Base-by-base conservation (phyloP, 2,797 vertebrate species). In the Caiman crocodilus region DNA sequence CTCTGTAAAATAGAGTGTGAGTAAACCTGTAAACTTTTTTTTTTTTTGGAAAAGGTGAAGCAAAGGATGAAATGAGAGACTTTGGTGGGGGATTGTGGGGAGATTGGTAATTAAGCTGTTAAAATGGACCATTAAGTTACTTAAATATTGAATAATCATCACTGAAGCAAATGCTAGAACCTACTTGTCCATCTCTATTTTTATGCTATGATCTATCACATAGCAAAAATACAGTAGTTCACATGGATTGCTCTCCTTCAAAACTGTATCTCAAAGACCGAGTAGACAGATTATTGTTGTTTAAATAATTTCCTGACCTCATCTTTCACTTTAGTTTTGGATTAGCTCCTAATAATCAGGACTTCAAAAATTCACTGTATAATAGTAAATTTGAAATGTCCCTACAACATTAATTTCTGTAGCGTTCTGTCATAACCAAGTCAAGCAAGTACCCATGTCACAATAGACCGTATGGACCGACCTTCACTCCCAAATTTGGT, bases 221-320 rank as follows among this genome's bases (percentile, higher is more conserved):
- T 6, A 61, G 77, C 79, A 21, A 75, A 61, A 80, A 76, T 85
- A 76, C 3, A 30, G 18, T 73, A 76, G 75, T 94, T 11, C 59
- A 30, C 16, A 67, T 12, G 78, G 65, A 60, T 9, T n/a, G 32
- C 57, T 89, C 82, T 30, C 89, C 57, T 15, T 90, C 65, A 59
- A 28, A 73, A 65, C 78, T 80, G 11, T 32, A 65, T 92, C 88
- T 89, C 81, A 76, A 78, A 26, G 28, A 2, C 64, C 78, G 75
- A 85, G 12, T 55, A 67, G 55, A 55, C 11, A 50, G 42, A 26
- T 67, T 83, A 12, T 59, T 79, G 57, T 35, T 91, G 28, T 64
- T 58, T 84, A 91, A 88, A 58, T 59, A 93, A 84, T 94, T 95
- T 74, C 55, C 74, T 21, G 13, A 81, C 81, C 30, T 10, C 67